Evolutionary conservation across 2,888 invertebrate species (phyloP).

Genomic region (Drosophila falleni): DNA sequence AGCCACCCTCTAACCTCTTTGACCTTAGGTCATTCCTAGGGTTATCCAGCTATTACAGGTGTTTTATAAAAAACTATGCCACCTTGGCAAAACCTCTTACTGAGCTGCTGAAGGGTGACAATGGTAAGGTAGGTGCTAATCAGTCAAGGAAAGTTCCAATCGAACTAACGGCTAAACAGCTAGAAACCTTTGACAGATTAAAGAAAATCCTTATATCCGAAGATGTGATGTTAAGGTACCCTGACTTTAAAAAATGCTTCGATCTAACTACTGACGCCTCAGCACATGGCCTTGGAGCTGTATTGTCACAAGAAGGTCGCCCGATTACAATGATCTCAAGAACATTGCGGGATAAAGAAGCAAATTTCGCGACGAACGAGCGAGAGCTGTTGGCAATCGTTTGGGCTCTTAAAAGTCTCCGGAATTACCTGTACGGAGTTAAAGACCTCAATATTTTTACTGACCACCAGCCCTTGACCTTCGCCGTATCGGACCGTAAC

Average conservation of each 20-base stretch:
- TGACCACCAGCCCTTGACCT: slow-evolving; percentile 1
- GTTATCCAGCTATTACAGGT: background rate
- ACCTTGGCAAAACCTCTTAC: background rate
- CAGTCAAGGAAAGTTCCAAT: background rate
- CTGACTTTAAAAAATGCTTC: slow-evolving; percentile 14
- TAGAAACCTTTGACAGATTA: slow-evolving; percentile 5
- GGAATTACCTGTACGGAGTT: slow-evolving; percentile 18
- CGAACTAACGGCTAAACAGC: background rate
- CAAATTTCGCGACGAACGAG: slow-evolving; percentile 13
- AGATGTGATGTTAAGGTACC: slow-evolving; percentile 5
- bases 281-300: slow-evolving; percentile 10
- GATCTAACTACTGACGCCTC: slow-evolving; percentile 18
- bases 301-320: slow-evolving; percentile 6
- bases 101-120: background rate
- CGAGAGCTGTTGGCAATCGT: slow-evolving; percentile 18
- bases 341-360: slow-evolving; percentile 4
- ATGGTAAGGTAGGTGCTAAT: background rate
- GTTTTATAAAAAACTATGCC: background rate
- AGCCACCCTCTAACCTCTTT: background rate
- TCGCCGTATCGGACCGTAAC: background rate
- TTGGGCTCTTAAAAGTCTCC: slow-evolving; percentile 11
- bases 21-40: slow-evolving; percentile 7
- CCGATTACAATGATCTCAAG: slow-evolving; percentile 22
- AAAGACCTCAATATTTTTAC: slow-evolving; percentile 15
- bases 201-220: slow-evolving; percentile 14